Evolutionary conservation across 1,140 invertebrate species (phyloP).

Genomic region (Semibalanus balanoides): DNA sequence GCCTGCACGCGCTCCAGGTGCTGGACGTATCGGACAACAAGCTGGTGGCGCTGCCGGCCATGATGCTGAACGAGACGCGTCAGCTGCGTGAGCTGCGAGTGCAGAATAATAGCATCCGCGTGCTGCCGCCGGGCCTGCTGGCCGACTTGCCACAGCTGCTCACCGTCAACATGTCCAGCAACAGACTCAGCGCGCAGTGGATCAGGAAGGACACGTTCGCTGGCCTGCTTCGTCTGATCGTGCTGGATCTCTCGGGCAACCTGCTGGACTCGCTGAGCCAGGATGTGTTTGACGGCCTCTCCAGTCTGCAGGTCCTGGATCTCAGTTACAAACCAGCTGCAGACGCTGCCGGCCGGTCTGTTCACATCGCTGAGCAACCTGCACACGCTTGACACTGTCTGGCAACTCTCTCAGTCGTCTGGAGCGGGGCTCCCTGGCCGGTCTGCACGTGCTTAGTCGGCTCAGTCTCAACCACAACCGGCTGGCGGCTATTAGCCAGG

Average conservation of each 20-base stretch:
- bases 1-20: conserved; percentile 5
- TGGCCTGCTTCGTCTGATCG: conserved; percentile 67
- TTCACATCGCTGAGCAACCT: conserved; percentile 70
- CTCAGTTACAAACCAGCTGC: conserved; percentile 60
- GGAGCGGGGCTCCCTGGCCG: conserved; percentile 58
- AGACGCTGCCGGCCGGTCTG: conserved; percentile 59
- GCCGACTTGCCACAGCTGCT: conserved; percentile 52
- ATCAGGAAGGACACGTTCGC: conserved; percentile 53
- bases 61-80: conserved; percentile 41
- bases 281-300: conserved; percentile 55
- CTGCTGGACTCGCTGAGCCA: conserved; percentile 61
- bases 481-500: conserved; percentile 54
- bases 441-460: conserved; percentile 57
- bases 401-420: conserved; percentile 61
- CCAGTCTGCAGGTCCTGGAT: conserved; percentile 65
- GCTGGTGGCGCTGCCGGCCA: conserved; percentile 43
- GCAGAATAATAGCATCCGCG: conserved; percentile 45
- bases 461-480: conserved; percentile 65
- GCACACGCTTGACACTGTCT: conserved; percentile 59
- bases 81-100: conserved; percentile 59
- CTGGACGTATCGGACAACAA: conserved; percentile 75
- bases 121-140: conserved; percentile 67
- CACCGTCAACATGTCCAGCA: conserved; percentile 48
- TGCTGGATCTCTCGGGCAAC: conserved; percentile 73
- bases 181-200: conserved; percentile 29